Evolutionary conservation across 2,113 vertebrate species (phyloP), one percentile per base, ranked within the genome.

Genomic region (Engraulis encrasicolus): DNA sequence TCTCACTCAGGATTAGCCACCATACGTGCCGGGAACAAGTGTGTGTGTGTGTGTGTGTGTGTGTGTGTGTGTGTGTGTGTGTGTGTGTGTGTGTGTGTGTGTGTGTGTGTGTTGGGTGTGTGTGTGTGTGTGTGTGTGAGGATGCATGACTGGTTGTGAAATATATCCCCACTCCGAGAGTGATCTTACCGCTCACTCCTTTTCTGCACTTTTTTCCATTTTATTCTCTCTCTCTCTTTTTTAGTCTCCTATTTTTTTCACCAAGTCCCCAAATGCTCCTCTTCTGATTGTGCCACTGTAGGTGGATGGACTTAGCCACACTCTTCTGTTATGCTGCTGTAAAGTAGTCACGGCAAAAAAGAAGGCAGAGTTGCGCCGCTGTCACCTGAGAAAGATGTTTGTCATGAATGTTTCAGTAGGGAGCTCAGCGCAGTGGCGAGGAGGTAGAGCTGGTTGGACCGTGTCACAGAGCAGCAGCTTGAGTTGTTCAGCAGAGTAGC

Each of bases 1-100:
- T 91, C 93, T 93, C 90, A 92, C 92, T 93, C 88, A 90, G 93
- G 92, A 94, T 93, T 92, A 91, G 89, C 91, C 90, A 89, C 91
- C 86, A 83, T 89, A 86, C 90, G 78, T 61, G 7, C 79, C 86
- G 85, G 66, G 91, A 93, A 92, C 92, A 92, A 93, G 92, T 93
- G 92, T 89, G 91, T 86, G 81, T n/a, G 6, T 81, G 80, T 81
- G 80, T 54, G 34, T 79, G 50, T 84, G 82, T 79, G 82, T 61
- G 27, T 71, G 66, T 71, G 37, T 78, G 71, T 78, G 80, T 37
- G 52, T 78, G 84, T 83, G 79, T 52, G 50, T 27, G 36, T 74
- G 40, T 19, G 12, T 82, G 3, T 52, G 27, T 79, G 52, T 84
- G 81, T 78, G 23, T 54, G 23, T 54, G 58, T 81, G 78, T 50